Percentiles rank a stretch among this genome's conserved stretches.
Evolutionary conservation across 2,797 vertebrate species (phyloP).

Genomic region (Delichon dasypus): DNA sequence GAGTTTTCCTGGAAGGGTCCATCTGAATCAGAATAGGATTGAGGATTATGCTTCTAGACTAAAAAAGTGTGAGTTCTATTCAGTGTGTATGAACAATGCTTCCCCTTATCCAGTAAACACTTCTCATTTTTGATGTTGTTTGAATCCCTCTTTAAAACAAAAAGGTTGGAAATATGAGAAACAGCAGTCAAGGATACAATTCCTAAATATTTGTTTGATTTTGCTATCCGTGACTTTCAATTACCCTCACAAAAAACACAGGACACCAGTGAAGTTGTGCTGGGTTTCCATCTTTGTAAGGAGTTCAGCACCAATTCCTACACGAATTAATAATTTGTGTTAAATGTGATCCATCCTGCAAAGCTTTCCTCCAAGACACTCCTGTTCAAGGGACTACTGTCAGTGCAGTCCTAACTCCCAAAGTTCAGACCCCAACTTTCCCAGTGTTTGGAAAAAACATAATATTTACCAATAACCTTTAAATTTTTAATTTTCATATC

Average conservation of each 20-base stretch:
- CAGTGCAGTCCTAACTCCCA: neutral
- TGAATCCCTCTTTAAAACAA: neutral
- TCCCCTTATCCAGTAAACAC: neutral
- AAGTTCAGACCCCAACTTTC: neutral
- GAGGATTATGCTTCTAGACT: neutral
- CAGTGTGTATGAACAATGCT: neutral
- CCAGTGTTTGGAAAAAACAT: neutral
- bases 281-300: neutral
- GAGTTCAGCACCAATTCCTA: neutral
- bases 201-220: neutral
- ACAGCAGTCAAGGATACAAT: neutral
- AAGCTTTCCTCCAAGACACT: neutral
- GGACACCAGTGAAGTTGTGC: no score
- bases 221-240: neutral
- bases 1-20: neutral
- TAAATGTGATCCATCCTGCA: neutral
- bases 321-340: neutral
- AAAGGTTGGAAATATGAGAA: neutral
- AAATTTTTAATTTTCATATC: neutral
- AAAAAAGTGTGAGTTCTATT: neutral
- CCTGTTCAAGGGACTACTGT: neutral
- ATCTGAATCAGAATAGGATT: neutral
- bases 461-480: neutral
- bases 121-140: neutral
- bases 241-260: accelerated